Percentiles rank a stretch among this genome's conserved stretches.
These are phyloP conservation scores for Acleris holmiana DNA, from an alignment of 2,888 invertebrate genomes.

Conservation along the genomic window DNA sequence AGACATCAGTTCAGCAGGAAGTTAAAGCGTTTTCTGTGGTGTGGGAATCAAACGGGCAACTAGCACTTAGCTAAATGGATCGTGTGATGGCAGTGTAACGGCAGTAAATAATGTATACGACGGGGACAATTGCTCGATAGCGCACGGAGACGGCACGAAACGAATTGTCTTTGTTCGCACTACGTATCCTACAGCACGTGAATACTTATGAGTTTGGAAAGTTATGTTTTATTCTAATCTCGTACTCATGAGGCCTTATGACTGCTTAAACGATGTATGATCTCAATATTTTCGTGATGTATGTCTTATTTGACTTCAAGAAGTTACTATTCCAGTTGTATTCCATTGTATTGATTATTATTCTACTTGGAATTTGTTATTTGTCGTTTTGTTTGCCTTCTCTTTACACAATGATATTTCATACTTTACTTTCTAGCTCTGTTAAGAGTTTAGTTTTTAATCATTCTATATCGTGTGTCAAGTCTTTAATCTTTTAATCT, in stretches of 20 bases:
- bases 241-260: background rate
- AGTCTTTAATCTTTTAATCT: no score
- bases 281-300: constrained; percentile 17
- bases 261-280: constrained; percentile 12
- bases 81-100: constrained; percentile 28
- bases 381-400: no score
- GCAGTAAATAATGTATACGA: constrained; percentile 34
- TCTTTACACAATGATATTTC: no score
- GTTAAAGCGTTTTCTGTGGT: constrained; percentile 4
- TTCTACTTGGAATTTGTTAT: no score
- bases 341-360: no score
- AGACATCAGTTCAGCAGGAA: constrained; percentile 20
- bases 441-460: no score
- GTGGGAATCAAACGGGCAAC: constrained; percentile 26
- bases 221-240: constrained; percentile 12
- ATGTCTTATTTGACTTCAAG: constrained; percentile 16
- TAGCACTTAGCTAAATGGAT: constrained; percentile 32
- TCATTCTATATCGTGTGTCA: no score
- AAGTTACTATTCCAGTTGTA: no score
- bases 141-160: constrained; percentile 28
- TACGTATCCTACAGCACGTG: constrained; percentile 30
- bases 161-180: constrained; percentile 37
- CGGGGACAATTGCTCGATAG: constrained; percentile 31
- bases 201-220: constrained; percentile 36
- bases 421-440: no score